A percentile compares a stretch with the other conserved stretches of the same genome.
phyloP scores from a whole-genome alignment of 1,140 invertebrate genomes.

The Sipha flava region DNA sequence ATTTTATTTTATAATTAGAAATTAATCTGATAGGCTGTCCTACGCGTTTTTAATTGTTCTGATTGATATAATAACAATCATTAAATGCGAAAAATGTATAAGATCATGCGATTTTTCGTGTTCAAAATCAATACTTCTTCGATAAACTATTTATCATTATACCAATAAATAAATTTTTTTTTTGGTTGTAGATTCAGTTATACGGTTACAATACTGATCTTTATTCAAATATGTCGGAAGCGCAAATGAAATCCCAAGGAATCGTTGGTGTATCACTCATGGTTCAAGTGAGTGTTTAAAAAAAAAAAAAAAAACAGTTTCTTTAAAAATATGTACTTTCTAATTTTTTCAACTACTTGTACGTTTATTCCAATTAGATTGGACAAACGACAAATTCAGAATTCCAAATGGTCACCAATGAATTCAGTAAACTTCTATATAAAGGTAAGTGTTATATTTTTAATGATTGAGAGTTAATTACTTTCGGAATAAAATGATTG shows the following conservation, averaged over 20 bases:
- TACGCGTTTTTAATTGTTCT: no score
- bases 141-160: no score
- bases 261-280: slow-evolving; percentile 87
- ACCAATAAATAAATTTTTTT: no score
- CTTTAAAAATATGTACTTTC: not conserved
- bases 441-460: slow-evolving; percentile 56
- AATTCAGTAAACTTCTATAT: slow-evolving; percentile 70
- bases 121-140: no score
- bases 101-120: no score
- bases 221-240: slow-evolving; percentile 94
- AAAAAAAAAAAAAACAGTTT: not conserved
- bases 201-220: slow-evolving; percentile 93
- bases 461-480: not conserved
- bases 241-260: slow-evolving; percentile 84
- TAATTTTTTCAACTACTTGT: not conserved
- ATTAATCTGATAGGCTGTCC: no score
- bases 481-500: no score
- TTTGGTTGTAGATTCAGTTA: slow-evolving; percentile 72
- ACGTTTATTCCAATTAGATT: slow-evolving; percentile 52
- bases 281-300: slow-evolving; percentile 75
- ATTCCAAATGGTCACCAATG: slow-evolving; percentile 74
- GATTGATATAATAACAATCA: no score
- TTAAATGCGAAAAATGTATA: no score
- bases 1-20: not conserved
- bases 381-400: slow-evolving; percentile 76